A percentile compares a stretch with the other conserved stretches of the same genome.
phyloP scores from a whole-genome alignment of 2,797 vertebrate genomes.

The Acrossocheilus wenchowensis region DNA sequence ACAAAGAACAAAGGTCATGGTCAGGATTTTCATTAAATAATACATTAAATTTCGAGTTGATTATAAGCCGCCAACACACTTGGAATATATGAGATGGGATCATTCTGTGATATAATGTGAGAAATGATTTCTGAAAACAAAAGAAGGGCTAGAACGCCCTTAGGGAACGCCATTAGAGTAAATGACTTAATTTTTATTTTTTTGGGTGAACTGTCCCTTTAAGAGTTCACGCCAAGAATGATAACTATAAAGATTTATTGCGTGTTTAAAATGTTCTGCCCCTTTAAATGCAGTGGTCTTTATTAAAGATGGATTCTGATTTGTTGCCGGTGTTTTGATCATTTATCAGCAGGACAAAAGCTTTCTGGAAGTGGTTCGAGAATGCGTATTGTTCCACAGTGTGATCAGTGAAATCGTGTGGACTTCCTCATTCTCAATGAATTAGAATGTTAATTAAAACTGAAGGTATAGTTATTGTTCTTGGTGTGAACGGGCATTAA shows the following conservation, averaged over 20 bases:
- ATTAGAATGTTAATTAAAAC: background rate
- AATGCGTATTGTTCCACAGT: background rate
- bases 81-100: background rate
- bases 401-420: background rate
- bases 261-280: background rate
- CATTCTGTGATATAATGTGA: background rate
- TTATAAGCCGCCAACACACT: background rate
- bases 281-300: background rate
- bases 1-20: background rate
- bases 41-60: background rate
- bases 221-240: background rate
- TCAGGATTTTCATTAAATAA: background rate
- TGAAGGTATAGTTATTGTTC: background rate
- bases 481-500: background rate
- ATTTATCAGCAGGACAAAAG: background rate
- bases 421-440: background rate
- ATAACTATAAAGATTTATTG: background rate
- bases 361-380: background rate
- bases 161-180: too few relatives aligned
- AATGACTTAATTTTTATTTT: too few relatives aligned
- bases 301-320: background rate
- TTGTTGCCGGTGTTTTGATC: background rate
- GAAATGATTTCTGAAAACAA: background rate
- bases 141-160: background rate
- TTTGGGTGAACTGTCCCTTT: background rate